Evolutionary conservation across 2,888 invertebrate genomes (phyloP).

Genomic region (Brenthis hecate): DNA sequence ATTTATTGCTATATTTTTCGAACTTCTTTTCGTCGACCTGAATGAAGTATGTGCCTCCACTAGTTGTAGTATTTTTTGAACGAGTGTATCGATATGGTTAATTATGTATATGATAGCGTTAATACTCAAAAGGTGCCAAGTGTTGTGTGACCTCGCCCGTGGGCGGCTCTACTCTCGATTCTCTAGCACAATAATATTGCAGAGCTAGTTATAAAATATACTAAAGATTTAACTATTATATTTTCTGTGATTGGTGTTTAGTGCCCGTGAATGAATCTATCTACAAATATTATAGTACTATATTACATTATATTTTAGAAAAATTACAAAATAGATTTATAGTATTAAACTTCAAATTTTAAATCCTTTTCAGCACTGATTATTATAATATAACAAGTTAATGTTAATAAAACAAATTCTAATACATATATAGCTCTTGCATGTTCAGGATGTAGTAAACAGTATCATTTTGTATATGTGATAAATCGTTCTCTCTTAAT

Average conservation of each 20-base stretch:
- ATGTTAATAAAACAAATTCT: slow-evolving; percentile 30
- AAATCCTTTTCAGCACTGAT: slow-evolving; percentile 25
- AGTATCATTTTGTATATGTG: slow-evolving; percentile 39
- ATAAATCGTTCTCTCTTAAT: slow-evolving; percentile 39
- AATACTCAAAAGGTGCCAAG: slow-evolving; percentile 77
- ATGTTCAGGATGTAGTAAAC: slow-evolving; percentile 30
- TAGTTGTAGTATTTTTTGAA: slow-evolving; percentile 57
- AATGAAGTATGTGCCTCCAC: slow-evolving; percentile 72
- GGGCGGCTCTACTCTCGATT: slow-evolving; percentile 67
- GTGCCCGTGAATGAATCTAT: slow-evolving; percentile 59
- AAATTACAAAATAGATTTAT: slow-evolving; percentile 43
- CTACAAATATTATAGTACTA: slow-evolving; percentile 57
- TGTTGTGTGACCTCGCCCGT: slow-evolving; percentile 56
- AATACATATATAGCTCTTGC: slow-evolving; percentile 28
- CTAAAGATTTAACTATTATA: slow-evolving; percentile 43
- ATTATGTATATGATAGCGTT: slow-evolving; percentile 59
- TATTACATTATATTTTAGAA: slow-evolving; percentile 57
- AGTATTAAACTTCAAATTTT: slow-evolving; percentile 34
- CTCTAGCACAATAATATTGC: slow-evolving; percentile 69
- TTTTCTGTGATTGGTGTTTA: slow-evolving; percentile 48
- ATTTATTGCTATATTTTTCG: slow-evolving; percentile 70
- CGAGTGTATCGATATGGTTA: slow-evolving; percentile 57
- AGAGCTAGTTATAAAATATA: slow-evolving; percentile 54
- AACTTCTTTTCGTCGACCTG: slow-evolving; percentile 70
- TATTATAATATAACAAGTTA: slow-evolving; percentile 34